phyloP scores from a whole-genome alignment of 2,797 vertebrate genomes.

The Typhlichthys subterraneus region DNA sequence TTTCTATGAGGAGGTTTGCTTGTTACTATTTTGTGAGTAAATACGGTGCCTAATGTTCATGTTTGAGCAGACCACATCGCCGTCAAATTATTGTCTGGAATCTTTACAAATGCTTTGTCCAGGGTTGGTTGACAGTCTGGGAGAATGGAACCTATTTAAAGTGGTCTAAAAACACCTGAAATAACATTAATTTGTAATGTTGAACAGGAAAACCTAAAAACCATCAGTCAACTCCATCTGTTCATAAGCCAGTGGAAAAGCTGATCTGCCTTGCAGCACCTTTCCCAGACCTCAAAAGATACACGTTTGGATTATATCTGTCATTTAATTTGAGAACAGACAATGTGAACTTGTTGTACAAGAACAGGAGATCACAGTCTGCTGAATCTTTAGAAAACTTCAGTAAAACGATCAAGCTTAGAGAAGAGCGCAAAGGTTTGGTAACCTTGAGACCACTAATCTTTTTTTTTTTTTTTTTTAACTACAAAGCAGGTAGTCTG shows the following conservation, averaged over 20 bases:
- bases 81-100: conserved; percentile 60
- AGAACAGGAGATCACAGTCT: conserved; percentile 1
- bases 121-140: conserved; percentile 23
- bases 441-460: not conserved
- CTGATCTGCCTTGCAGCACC: not conserved
- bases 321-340: not conserved
- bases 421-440: not conserved
- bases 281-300: too few species aligned
- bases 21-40: conserved; percentile 81
- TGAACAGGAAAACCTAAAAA: not conserved
- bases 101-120: conserved; percentile 30
- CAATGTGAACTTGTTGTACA: conserved; percentile 1
- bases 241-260: conserved; percentile 4
- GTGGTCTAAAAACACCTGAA: not conserved
- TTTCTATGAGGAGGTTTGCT: conserved; percentile 83
- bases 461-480: not conserved
- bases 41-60: conserved; percentile 85
- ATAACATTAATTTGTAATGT: not conserved
- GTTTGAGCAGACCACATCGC: conserved; percentile 79
- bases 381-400: not conserved
- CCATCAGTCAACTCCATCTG: not conserved
- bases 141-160: conserved; percentile 9
- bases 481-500: not conserved
- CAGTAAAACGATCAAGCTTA: not conserved
- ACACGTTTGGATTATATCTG: not conserved